Conservation (phyloP, 2,113 vertebrate genomes). For the Lagopus muta region DNA sequence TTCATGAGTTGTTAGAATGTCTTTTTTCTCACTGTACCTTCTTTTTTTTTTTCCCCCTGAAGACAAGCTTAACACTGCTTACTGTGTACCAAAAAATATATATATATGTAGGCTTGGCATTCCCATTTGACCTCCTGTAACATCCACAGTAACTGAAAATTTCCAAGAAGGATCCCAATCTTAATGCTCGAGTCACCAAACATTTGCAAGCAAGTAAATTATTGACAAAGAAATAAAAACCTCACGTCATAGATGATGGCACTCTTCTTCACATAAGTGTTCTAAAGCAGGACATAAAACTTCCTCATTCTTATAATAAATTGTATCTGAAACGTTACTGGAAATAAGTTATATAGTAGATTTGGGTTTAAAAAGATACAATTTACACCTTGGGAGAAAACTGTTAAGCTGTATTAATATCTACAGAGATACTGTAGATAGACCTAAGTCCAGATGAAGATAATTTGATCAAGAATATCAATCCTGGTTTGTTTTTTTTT, state of each 20-base stretch:
- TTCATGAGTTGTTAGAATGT: background rate
- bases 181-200: background rate
- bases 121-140: constrained; percentile 23
- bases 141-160: background rate
- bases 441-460: background rate
- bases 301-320: background rate
- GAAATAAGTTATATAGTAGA: background rate
- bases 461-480: background rate
- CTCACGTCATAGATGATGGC: background rate
- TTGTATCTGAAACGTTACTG: background rate
- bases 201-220: background rate
- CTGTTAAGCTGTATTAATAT: background rate
- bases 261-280: background rate
- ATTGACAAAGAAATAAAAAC: background rate
- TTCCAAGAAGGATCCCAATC: background rate
- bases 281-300: background rate
- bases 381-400: background rate
- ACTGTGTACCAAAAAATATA: background rate
- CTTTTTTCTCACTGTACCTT: background rate
- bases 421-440: background rate
- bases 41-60: background rate
- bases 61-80: background rate
- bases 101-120: background rate
- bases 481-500: background rate
- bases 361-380: background rate